phyloP scores from a whole-genome alignment of 2,797 vertebrate species.

The Sardinella longiceps region DNA sequence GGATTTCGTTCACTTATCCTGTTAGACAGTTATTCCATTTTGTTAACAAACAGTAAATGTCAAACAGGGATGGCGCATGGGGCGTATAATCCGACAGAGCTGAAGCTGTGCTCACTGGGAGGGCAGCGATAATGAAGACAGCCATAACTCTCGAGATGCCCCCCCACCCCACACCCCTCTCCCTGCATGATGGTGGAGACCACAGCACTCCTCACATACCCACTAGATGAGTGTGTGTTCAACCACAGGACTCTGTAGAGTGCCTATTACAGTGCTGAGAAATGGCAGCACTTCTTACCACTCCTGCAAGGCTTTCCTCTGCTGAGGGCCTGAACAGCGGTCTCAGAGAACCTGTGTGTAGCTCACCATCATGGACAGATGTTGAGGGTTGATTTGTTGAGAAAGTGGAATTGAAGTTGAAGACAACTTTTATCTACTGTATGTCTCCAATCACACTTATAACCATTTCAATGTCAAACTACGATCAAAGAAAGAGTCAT shows the following conservation, averaged over 20 bases:
- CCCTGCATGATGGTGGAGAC: background rate
- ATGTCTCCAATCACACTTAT: background rate
- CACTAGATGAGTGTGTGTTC: background rate
- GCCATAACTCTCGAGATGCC: slow-evolving; percentile 1
- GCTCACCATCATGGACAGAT: background rate
- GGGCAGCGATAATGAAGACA: slow-evolving; percentile 25
- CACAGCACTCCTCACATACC: background rate
- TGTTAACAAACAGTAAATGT: background rate
- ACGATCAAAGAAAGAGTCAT: background rate
- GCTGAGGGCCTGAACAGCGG: background rate
- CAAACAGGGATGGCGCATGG: background rate
- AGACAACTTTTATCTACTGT: background rate
- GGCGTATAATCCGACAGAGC: background rate
- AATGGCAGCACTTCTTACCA: background rate
- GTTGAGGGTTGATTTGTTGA: background rate
- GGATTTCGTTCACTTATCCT: background rate
- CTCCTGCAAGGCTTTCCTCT: background rate
- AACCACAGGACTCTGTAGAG: slow-evolving; percentile 5
- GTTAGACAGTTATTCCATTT: background rate
- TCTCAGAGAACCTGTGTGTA: background rate
- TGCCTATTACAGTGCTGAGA: background rate
- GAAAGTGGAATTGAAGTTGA: background rate
- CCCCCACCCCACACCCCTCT: too few species aligned
- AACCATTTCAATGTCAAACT: background rate
- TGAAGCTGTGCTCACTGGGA: slow-evolving; percentile 4